A percentile compares a stretch with the other conserved stretches of the same genome.
Conservation (phyloP, 2,888 invertebrate genomes). For the Orchesella flavescens region DNA sequence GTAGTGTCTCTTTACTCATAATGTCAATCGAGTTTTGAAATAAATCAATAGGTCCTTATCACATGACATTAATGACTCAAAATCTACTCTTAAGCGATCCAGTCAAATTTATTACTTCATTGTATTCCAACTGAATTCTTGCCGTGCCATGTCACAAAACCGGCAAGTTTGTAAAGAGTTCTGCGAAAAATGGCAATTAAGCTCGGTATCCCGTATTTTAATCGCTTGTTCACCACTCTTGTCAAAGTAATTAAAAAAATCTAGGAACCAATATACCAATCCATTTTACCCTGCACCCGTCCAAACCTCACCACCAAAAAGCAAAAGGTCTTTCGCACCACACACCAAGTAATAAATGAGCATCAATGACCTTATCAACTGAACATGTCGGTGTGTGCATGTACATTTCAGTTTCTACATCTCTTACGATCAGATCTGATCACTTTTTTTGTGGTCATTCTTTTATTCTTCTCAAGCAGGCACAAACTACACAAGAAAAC, state of each 20-base stretch:
- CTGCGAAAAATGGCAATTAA: too few relatives aligned
- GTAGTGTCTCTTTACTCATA: too few relatives aligned
- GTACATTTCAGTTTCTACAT: neutral
- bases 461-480: too few relatives aligned
- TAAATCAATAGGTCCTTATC: too few relatives aligned
- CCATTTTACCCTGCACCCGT: too few relatives aligned
- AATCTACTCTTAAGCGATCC: too few relatives aligned
- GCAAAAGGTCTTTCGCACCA: neutral
- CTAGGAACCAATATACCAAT: neutral
- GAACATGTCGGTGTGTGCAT: constrained; percentile 7
- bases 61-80: too few relatives aligned
- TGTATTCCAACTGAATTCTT: too few relatives aligned
- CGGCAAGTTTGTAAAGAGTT: too few relatives aligned
- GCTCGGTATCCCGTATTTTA: neutral
- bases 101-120: too few relatives aligned
- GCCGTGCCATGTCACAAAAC: too few relatives aligned
- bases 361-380: constrained; percentile 51
- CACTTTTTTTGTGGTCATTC: neutral
- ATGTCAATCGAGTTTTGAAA: too few relatives aligned
- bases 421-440: neutral
- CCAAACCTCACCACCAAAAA: neutral
- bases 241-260: constrained; percentile 26
- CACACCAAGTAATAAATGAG: constrained; percentile 4
- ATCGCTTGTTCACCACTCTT: constrained; percentile 11
- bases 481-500: constrained; percentile 5